Evolutionary conservation across 2,797 vertebrate species (phyloP), one percentile per base, ranked within the genome.

Genomic region (Sciaenops ocellatus): DNA sequence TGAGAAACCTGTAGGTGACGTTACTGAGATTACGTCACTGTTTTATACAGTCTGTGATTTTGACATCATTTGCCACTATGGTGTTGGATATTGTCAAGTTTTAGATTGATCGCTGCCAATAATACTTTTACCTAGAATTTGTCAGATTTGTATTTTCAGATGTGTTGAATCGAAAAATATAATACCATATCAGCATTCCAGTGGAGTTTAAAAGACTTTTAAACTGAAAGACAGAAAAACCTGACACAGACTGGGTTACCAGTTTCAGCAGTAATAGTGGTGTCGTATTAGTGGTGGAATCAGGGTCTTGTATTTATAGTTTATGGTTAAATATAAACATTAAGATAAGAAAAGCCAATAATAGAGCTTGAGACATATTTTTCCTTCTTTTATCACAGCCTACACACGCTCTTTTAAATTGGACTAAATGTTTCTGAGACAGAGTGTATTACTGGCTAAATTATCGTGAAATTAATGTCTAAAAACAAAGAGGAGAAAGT

Each of bases 391-490:
- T 42, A 42, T 24, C 4, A 18, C 3, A 17, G 9, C 6, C 20
- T 3, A 17, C 3, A 44, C 34, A 17, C 41, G 24, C 11, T 22
- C 20, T 26, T 61, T 61, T 4, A n/a, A 48, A 46, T 13, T n/a
- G 17, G 3, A 69, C 20, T 56, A 24, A 13, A 28, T 41, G 28
- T 42, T 69, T 48, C 16, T 13, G n/a, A 26, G 22, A 52, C 38
- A 41, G 3, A n/a, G 51, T 41, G 11, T 24, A n/a, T 76, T 48
- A 41, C 3, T 15, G 16, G 20, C 16, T 56, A 52, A 48, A 78
- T 78, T 24, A 70, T 47, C 47, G 73, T 50, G 63, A 83, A 73
- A 77, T 63, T 0, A 51, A 55, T 52, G 1, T 85, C 56, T 44
- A 11, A 73, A 70, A 71, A 18, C 16, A 51, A 54, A 63, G 12